Base-by-base conservation (phyloP, 2,888 invertebrate genomes). In the Aphodius sticticus region DNA sequence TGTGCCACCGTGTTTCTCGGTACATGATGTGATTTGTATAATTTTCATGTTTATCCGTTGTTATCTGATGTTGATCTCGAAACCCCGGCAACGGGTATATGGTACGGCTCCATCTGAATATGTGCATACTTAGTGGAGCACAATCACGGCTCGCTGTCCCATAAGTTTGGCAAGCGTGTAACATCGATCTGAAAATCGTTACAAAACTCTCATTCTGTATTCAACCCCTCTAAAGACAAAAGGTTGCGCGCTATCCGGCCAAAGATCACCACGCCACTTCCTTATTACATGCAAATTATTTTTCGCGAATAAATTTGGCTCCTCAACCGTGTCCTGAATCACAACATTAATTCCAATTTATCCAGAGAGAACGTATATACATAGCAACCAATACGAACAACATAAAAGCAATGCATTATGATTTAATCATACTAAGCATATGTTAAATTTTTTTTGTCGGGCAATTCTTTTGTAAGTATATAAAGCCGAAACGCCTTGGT, bases 131-230 rank as follows among this genome's bases (percentile, higher is more conserved):
- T 86, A 87, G 86, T 85, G 84, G 81, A 82, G 82, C 82, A 81
- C 78, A 79, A 80, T 82, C 81, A 81, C 81, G 82, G 81, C 79
- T 81, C 79, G 80, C 81, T 80, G 81, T 81, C 82, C 80, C 83
- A 82, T 83, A 88, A 88, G 85, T 87, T 87, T 87, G 87, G 85
- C 86, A 87, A 87, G 85, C 88, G 88, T 88, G 88, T 88, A 86
- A 87, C 88, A 88, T 88, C 87, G 86, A 88, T 88, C 87, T 88
- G 84, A 86, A 86, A 86, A 86, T 53, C 87, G 87, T 87, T 87
- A 86, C 86, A 85, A 86, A 87, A 87, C 85, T 85, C 86, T 86
- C 87, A 86, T 87, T 87, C 74, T 87, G 86, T 87, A 87, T 87
- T 86, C 87, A 84, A 85, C 86, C 86, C 86, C 85, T 84, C 84